Evolutionary conservation across 2,888 invertebrate species (phyloP).

Genomic region (Empis stercorea): DNA sequence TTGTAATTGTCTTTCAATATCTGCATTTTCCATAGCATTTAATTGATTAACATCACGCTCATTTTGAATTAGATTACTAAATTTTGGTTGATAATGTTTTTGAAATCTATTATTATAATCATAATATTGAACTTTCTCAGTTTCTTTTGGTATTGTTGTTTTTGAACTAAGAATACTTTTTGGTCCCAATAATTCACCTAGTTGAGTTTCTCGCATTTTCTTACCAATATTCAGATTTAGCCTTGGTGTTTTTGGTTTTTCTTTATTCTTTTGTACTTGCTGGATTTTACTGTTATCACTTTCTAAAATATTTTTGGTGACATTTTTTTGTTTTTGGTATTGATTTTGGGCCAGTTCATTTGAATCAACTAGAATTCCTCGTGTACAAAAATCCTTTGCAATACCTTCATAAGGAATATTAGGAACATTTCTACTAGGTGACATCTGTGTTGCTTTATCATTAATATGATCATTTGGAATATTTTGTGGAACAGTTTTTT

Average conservation of each 20-base stretch:
- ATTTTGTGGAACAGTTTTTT: background rate
- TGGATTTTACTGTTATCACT: too few species aligned
- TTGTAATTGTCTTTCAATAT: slow-evolving; percentile 19
- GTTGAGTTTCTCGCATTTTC: background rate
- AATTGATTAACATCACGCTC: slow-evolving; percentile 14
- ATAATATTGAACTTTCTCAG: slow-evolving; percentile 33
- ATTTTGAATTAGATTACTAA: slow-evolving; percentile 27
- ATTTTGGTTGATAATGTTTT: slow-evolving; percentile 27
- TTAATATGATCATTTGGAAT: too few species aligned
- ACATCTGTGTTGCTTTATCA: too few species aligned
- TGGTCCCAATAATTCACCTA: too few species aligned
- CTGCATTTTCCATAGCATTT: slow-evolving; percentile 28
- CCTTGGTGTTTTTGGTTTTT: background rate
- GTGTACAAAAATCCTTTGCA: background rate
- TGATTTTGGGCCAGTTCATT: background rate
- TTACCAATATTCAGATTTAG: background rate
- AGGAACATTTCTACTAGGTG: background rate
- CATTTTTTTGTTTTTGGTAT: background rate
- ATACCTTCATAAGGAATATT: background rate
- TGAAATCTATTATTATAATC: slow-evolving; percentile 38
- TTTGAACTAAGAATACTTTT: too few species aligned
- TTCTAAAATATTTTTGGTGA: too few species aligned
- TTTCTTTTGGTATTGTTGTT: background rate
- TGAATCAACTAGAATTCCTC: background rate
- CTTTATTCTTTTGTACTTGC: background rate